Percentiles rank a stretch among this genome's conserved stretches.
phyloP scores from a whole-genome alignment of 2,888 invertebrate genomes.

The Spisula solida region DNA sequence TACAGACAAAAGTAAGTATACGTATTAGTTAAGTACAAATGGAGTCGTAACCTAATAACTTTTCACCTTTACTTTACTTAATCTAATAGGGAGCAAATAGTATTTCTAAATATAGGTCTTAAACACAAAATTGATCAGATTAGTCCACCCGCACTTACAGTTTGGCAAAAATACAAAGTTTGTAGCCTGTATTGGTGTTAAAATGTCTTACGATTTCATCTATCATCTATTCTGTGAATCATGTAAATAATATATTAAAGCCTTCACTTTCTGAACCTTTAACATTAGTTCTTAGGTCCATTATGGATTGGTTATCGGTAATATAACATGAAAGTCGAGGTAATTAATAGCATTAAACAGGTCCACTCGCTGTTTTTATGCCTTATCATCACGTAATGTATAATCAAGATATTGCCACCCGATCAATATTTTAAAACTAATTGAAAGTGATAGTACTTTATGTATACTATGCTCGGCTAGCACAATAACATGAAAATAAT shows the following conservation, averaged over 20 bases:
- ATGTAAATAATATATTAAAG: conserved; percentile 17
- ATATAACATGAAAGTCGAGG: background rate
- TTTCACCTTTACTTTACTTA: too few species aligned
- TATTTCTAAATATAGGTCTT: too few species aligned
- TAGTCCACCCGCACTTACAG: background rate
- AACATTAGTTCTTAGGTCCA: background rate
- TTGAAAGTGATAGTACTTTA: background rate
- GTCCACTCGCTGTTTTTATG: background rate
- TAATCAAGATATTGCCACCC: background rate
- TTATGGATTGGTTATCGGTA: background rate
- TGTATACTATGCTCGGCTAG: background rate
- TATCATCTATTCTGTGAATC: background rate
- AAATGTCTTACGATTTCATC: background rate
- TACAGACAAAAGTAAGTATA: too few species aligned
- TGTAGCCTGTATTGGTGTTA: background rate
- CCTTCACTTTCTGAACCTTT: background rate
- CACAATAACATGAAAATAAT: background rate
- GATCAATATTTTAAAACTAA: background rate
- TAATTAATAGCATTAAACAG: background rate
- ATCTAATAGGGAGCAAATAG: too few species aligned
- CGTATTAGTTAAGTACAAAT: too few species aligned
- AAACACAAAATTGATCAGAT: too few species aligned
- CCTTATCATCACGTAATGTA: background rate
- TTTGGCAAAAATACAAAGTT: background rate
- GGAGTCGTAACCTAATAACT: too few species aligned